A percentile compares a stretch with the other conserved stretches of the same genome.
Conservation (phyloP, 2,797 vertebrate species). For the Chrysocyon brachyurus region DNA sequence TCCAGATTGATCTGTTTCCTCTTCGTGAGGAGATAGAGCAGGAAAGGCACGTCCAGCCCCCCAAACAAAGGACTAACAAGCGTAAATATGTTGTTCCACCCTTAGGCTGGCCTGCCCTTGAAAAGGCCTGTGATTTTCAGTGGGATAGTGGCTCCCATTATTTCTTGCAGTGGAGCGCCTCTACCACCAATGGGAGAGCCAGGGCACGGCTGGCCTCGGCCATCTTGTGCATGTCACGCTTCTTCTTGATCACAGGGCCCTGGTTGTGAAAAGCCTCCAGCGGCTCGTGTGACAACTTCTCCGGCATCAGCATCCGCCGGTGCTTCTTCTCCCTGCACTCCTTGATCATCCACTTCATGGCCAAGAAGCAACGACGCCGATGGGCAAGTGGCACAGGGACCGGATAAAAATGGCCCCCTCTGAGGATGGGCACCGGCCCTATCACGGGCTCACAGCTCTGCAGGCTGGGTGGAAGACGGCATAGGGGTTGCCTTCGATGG, state of each 20-base stretch:
- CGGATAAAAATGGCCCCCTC: constrained; percentile 95
- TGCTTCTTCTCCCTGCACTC: constrained; percentile 95
- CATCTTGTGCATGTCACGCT: constrained; percentile 95
- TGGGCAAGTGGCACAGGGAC: constrained; percentile 94
- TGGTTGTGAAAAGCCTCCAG: constrained; percentile 92
- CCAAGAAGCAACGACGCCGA: constrained; percentile 93
- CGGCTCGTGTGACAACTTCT: constrained; percentile 95
- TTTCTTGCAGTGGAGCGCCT: background rate
- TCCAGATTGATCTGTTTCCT: background rate
- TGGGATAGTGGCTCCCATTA: accelerated
- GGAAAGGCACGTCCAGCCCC: background rate
- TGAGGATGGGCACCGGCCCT: constrained; percentile 92
- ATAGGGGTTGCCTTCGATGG: constrained; percentile 96
- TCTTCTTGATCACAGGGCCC: constrained; percentile 95
- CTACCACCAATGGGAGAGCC: constrained; percentile 98
- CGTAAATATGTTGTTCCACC: too few relatives aligned
- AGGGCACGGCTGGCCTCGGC: constrained; percentile 97
- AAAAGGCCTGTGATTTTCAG: background rate
- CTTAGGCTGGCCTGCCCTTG: background rate
- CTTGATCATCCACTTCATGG: constrained; percentile 97
- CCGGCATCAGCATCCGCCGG: constrained; percentile 92
- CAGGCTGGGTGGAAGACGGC: constrained; percentile 95
- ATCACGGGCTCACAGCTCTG: constrained; percentile 97
- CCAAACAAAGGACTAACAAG: background rate
- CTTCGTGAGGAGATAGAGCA: background rate